These are phyloP conservation scores for Sorex fumeus DNA, from an alignment of 2,113 vertebrate species.

Conservation along the genomic window DNA sequence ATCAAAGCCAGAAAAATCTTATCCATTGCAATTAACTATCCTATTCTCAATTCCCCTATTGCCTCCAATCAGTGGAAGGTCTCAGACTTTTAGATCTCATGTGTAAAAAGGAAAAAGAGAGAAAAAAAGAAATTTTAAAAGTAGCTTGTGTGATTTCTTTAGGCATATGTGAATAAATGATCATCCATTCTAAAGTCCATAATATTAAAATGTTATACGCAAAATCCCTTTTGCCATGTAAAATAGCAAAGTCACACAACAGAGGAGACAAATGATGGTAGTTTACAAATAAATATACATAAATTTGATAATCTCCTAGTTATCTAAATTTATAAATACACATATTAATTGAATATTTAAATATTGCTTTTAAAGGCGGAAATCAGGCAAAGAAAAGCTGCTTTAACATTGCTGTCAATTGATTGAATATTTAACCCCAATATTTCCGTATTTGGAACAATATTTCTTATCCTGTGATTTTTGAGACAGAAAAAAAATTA, in stretches of 20 bases:
- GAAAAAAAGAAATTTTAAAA: too few relatives aligned
- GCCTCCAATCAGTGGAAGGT: background rate
- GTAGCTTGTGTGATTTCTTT: background rate
- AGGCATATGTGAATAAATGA: background rate
- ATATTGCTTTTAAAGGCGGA: conserved; percentile 19
- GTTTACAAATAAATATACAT: background rate
- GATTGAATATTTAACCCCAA: background rate
- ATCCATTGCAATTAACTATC: background rate
- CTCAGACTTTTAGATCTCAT: background rate
- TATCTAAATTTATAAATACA: too few relatives aligned
- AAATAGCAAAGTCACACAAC: background rate
- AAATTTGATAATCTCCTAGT: background rate
- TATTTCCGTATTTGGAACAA: background rate
- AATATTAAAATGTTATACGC: background rate
- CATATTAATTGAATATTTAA: too few relatives aligned
- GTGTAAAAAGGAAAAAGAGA: too few relatives aligned
- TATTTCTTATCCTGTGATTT: background rate
- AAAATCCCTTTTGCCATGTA: background rate
- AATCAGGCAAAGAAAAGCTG: background rate
- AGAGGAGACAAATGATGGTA: background rate
- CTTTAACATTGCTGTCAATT: background rate
- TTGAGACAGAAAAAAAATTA: conserved; percentile 35
- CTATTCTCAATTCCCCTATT: conserved; percentile 2
- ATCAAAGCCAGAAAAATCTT: background rate
- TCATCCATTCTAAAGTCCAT: background rate